Percentiles rank a stretch among this genome's conserved stretches.
These are phyloP conservation scores for Danio tinwini DNA, from an alignment of 2,797 vertebrate species.

Conservation along the genomic window DNA sequence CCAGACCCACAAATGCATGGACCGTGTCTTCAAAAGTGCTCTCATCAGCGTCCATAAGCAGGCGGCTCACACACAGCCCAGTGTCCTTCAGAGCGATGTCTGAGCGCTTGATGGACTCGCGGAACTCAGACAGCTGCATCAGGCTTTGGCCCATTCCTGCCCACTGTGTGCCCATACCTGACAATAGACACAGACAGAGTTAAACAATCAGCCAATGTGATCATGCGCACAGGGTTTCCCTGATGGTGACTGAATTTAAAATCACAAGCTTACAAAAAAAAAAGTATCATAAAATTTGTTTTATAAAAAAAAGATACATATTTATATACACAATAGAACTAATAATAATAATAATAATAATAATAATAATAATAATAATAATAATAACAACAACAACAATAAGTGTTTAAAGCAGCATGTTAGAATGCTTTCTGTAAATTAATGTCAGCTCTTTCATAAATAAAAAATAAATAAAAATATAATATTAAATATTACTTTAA, in stretches of 20 bases:
- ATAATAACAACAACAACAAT: too few relatives aligned
- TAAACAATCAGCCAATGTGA: background rate
- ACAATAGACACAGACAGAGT: slow-evolving; percentile 1
- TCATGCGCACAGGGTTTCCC: background rate
- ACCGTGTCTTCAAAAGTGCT: slow-evolving; percentile 88
- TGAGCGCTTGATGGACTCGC: slow-evolving; percentile 85
- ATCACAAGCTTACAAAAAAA: too few relatives aligned
- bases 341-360: too few relatives aligned
- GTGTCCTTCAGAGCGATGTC: slow-evolving; percentile 84
- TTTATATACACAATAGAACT: too few relatives aligned
- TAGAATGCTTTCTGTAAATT: too few relatives aligned
- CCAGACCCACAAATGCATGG: slow-evolving; percentile 91
- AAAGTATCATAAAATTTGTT: too few relatives aligned
- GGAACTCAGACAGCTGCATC: slow-evolving; percentile 89
- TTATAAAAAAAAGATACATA: too few relatives aligned
- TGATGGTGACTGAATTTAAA: background rate
- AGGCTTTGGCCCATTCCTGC: slow-evolving; percentile 91
- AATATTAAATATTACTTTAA: too few relatives aligned
- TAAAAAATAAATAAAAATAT: too few relatives aligned
- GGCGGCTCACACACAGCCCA: slow-evolving; percentile 85
- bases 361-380: too few relatives aligned
- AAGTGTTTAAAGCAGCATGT: too few relatives aligned
- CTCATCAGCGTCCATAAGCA: slow-evolving; percentile 86
- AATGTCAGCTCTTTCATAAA: too few relatives aligned
- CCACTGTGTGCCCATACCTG: slow-evolving; percentile 98